Evolutionary conservation across 37 sponge, comb jelly and placozoan genomes (phyloP).

Genomic region (Dysidea cf. avara): DNA sequence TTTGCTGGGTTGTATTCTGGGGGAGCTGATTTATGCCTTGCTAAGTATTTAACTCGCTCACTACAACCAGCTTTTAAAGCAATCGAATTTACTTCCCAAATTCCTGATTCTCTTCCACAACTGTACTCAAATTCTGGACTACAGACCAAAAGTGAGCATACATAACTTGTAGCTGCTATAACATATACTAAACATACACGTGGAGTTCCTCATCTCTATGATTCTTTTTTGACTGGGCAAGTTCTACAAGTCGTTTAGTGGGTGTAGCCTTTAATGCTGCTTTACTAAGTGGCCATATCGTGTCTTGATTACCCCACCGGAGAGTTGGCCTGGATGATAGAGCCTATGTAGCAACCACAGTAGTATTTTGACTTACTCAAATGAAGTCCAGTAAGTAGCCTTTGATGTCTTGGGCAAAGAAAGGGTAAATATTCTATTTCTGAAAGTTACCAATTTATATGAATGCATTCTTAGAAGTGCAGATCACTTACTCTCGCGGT

Average conservation of each 20-base stretch:
- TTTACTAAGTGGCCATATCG: constrained; percentile 81
- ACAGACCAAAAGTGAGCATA: not conserved
- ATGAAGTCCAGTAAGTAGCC: constrained; percentile 67
- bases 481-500: too few relatives aligned
- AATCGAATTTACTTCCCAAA: constrained; percentile 48
- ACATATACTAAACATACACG: constrained; percentile 48
- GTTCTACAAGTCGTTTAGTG: constrained; percentile 38
- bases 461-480: too few relatives aligned
- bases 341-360: not conserved
- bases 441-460: constrained; percentile 5
- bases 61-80: constrained; percentile 36
- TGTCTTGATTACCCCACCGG: constrained; percentile 93
- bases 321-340: constrained; percentile 56
- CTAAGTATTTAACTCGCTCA: constrained; percentile 31
- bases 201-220: constrained; percentile 37
- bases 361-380: constrained; percentile 34
- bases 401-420: constrained; percentile 61
- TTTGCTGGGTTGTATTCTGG: constrained; percentile 42
- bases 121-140: constrained; percentile 84
- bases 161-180: not conserved
- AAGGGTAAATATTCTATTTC: constrained; percentile 27
- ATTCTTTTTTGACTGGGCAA: constrained; percentile 74
- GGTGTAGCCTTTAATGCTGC: constrained; percentile 65
- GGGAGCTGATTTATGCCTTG: constrained; percentile 64
- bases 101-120: constrained; percentile 71